Percentiles rank a stretch among this genome's conserved stretches.
Conservation (phyloP, 92 coral and sea anemone species). For the Siderastrea radians region DNA sequence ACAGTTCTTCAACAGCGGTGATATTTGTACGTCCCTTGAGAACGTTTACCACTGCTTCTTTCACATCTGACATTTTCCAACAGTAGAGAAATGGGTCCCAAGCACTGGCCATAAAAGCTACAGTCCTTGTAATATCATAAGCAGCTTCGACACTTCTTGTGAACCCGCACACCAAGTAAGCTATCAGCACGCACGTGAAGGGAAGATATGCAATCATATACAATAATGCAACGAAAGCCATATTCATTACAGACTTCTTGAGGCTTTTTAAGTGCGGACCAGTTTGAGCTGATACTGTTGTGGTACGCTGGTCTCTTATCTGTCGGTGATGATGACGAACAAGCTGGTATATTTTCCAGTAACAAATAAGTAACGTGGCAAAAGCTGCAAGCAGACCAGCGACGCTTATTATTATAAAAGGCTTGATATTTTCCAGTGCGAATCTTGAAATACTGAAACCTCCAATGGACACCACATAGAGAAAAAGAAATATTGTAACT, state of each 20-base stretch:
- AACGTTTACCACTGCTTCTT: slow-evolving; percentile 51
- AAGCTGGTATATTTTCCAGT: slow-evolving; percentile 49
- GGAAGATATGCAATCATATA: slow-evolving; percentile 67
- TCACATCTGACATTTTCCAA: slow-evolving; percentile 69
- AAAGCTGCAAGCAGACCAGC: too few relatives aligned
- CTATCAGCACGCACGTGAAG: slow-evolving; percentile 56
- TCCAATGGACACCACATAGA: too few relatives aligned
- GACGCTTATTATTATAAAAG: not conserved
- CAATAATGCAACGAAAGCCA: slow-evolving; percentile 63
- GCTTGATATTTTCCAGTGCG: slow-evolving; percentile 27
- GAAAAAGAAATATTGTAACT: too few relatives aligned
- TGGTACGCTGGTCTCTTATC: slow-evolving; percentile 30
- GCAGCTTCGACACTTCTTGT: slow-evolving; percentile 40
- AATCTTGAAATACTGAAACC: slow-evolving; percentile 51
- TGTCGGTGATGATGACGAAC: slow-evolving; percentile 55
- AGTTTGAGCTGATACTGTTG: not conserved
- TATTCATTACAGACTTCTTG: slow-evolving; percentile 56
- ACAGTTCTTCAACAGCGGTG: too few relatives aligned
- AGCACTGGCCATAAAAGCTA: slow-evolving; percentile 52
- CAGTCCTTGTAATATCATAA: slow-evolving; percentile 70
- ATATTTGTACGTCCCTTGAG: too few relatives aligned
- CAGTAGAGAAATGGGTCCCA: slow-evolving; percentile 68
- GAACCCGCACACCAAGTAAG: slow-evolving; percentile 38
- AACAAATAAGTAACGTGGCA: slow-evolving; percentile 28
- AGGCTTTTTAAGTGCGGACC: slow-evolving; percentile 13